A percentile compares a stretch with the other conserved stretches of the same genome.
Evolutionary conservation across 2,797 vertebrate genomes (phyloP).

Genomic region (Orestias chungarensis): DNA sequence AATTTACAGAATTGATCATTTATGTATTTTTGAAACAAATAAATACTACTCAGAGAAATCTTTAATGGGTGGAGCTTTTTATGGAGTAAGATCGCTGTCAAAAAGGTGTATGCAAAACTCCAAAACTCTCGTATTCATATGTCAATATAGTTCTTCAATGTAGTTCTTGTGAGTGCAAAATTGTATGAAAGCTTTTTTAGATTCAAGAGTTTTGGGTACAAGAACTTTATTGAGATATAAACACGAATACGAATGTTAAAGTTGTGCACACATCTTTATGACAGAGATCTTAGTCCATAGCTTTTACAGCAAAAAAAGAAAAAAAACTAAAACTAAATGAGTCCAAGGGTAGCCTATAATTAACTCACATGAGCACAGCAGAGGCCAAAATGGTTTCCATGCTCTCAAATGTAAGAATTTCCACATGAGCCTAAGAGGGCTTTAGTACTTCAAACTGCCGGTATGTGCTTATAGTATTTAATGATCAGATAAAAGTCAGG

Average conservation of each 20-base stretch:
- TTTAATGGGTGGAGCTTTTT: background rate
- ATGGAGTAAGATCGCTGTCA: too few species aligned
- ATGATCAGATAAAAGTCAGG: slow-evolving; percentile 10
- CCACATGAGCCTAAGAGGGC: slow-evolving; percentile 71
- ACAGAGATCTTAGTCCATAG: too few species aligned
- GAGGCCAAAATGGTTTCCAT: slow-evolving; percentile 76
- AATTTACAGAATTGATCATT: background rate
- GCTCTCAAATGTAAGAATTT: slow-evolving; percentile 65
- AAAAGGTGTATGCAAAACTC: too few species aligned
- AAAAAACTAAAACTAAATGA: slow-evolving; percentile 58
- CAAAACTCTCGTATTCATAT: too few species aligned
- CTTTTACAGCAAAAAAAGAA: too few species aligned
- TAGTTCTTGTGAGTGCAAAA: too few species aligned
- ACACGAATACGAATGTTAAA: too few species aligned
- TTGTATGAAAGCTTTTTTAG: too few species aligned
- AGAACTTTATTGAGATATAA: too few species aligned
- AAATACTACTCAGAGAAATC: background rate
- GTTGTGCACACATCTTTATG: too few species aligned
- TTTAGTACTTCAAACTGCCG: slow-evolving; percentile 59
- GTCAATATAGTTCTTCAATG: too few species aligned
- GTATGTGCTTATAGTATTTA: slow-evolving; percentile 35
- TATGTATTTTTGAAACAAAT: background rate
- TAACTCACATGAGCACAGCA: slow-evolving; percentile 51
- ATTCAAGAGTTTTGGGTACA: too few species aligned
- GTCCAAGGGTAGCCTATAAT: slow-evolving; percentile 60